Base-by-base conservation (phyloP, 23 tunicate genomes). In the Ascidia mentula region DNA sequence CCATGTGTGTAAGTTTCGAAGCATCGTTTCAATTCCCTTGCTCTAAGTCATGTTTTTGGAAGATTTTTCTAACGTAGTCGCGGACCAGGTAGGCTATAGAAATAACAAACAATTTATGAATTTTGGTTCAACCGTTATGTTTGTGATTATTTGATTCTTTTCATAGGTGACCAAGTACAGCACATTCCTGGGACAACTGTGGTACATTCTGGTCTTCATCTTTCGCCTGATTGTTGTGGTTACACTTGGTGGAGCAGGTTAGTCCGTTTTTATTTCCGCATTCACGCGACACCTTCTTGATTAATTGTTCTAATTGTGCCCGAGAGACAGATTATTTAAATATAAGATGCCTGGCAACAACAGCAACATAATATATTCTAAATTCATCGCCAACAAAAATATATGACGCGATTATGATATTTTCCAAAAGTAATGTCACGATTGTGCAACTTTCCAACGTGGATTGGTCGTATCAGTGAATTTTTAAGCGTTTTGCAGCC, bases 161-260 rank as follows among this genome's bases (percentile, higher is more conserved):
- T 30, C 72, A 24, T 40, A 86, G 90, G 90, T 86, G 60, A 86
- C 90, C 53, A 86, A 79, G 53, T 86, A 86, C 80, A 86, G 90
- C 74, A 86, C 90, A 2, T 86, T 86, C 33, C 74, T 86, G 5
- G 90, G 90, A 0, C 90, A 86, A 59, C 80, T 86, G 61, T 86
- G 90, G 90, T 86, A 86, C 74, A 79, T 86, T 37, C 79, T 86
- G 17, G 90, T 86, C 33, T 86, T 86, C 45, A 77, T 86, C 20
- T 86, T 86, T 46, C 73, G 90, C 1, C 45, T 86, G 61, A 86
- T 86, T 46, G 90, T 86, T 1, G 90, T 86, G 26, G 90, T 86
- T 1, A 86, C 90, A 31, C 79, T 86, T 33, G 90, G 90, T 0
- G 90, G 90, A 31, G 82, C 90, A 46, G 90, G 90, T 86, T 79